Evolutionary conservation across 1,140 invertebrate genomes (phyloP).

Genomic region (Pseudobourletiella spinata): DNA sequence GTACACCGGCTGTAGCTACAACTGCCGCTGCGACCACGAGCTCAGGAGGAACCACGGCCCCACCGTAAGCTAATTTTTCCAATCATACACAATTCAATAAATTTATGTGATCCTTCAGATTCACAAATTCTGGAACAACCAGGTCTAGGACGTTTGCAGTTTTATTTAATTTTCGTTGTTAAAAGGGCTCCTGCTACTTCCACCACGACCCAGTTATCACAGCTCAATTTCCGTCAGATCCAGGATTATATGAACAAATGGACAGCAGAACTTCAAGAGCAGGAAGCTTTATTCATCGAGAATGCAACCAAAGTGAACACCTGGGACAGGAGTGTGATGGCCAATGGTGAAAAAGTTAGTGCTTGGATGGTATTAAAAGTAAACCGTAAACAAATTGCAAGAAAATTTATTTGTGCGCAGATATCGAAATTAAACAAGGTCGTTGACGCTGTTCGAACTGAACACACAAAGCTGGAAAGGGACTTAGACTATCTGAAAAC

Average conservation of each 20-base stretch:
- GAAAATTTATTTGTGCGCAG: conserved; percentile 40
- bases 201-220: background rate
- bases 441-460: conserved; percentile 73
- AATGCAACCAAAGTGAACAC: conserved; percentile 90
- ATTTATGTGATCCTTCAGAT: too few species aligned
- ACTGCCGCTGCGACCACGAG: too few species aligned
- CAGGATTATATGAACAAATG: conserved; percentile 94
- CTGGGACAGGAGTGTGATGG: conserved; percentile 83
- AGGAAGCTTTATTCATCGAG: conserved; percentile 85
- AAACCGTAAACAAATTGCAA: background rate
- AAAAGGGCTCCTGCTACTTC: background rate
- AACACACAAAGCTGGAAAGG: conserved; percentile 81
- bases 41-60: too few species aligned
- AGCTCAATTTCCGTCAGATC: conserved; percentile 76
- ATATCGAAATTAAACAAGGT: conserved; percentile 76
- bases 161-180: too few species aligned
- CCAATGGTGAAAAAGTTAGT: conserved; percentile 76
- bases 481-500: conserved; percentile 89
- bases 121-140: too few species aligned
- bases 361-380: background rate
- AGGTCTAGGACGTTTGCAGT: too few species aligned
- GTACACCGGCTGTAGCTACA: too few species aligned
- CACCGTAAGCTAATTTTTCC: too few species aligned
- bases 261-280: conserved; percentile 85
- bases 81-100: too few species aligned